Conservation (phyloP, 1,140 invertebrate genomes). For the Anadara kagoshimensis region DNA sequence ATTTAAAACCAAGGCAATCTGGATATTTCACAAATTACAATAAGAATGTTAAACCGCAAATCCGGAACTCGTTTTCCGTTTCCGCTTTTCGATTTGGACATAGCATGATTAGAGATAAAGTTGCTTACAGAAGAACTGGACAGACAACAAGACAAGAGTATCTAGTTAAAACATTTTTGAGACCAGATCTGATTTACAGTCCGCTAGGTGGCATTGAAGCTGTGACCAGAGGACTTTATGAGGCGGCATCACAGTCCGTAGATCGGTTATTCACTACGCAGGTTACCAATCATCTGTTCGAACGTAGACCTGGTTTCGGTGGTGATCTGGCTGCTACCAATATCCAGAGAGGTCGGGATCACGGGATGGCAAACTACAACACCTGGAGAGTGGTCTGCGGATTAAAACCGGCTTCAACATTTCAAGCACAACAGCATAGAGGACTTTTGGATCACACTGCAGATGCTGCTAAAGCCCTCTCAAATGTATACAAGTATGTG, state of each 20-base stretch:
- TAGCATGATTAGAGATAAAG: constrained; percentile 91
- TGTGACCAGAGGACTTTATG: constrained; percentile 26
- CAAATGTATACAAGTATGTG: constrained; percentile 89
- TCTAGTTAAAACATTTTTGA: constrained; percentile 14
- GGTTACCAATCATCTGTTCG: constrained; percentile 93
- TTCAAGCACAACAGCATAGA: constrained; percentile 80
- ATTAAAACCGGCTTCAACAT: constrained; percentile 81
- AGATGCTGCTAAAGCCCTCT: constrained; percentile 80
- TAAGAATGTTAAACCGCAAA: constrained; percentile 84
- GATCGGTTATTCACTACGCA: constrained; percentile 74
- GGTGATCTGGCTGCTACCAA: constrained; percentile 94
- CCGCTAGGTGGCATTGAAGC: constrained; percentile 19
- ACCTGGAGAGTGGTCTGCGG: constrained; percentile 91
- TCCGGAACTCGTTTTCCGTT: constrained; percentile 96
- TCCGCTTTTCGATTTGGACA: constrained; percentile 96
- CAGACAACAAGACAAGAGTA: background rate
- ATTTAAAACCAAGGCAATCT: constrained; percentile 18
- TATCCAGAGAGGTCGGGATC: constrained; percentile 94
- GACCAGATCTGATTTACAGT: constrained; percentile 26
- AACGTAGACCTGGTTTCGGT: constrained; percentile 23
- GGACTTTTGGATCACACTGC: constrained; percentile 83
- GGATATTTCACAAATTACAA: constrained; percentile 79
- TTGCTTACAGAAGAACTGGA: constrained; percentile 83
- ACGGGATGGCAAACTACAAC: constrained; percentile 91
- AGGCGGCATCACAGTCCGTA: constrained; percentile 17